phyloP scores from a whole-genome alignment of 2,113 vertebrate genomes.

The Apeltes quadracus region DNA sequence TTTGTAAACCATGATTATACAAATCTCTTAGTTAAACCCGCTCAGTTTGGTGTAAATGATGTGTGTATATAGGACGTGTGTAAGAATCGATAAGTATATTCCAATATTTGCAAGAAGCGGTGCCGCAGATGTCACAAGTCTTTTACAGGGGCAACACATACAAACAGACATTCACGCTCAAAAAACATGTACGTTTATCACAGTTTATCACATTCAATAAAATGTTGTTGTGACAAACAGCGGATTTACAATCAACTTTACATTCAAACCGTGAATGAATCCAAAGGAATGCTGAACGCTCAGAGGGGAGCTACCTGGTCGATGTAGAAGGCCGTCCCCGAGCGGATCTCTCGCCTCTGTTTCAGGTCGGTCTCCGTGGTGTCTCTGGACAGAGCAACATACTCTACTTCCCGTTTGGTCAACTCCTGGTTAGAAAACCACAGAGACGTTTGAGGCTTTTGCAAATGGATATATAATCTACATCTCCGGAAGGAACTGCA shows the following conservation, averaged over 20 bases:
- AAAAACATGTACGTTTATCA: not conserved
- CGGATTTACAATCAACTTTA: not conserved
- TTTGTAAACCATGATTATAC: not conserved
- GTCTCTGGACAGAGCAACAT: conserved; percentile 92
- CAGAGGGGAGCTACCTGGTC: conserved; percentile 84
- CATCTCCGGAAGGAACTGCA: not conserved
- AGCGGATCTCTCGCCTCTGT: conserved; percentile 93
- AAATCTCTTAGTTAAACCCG: not conserved
- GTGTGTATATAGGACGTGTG: too few species aligned
- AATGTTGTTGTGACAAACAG: not conserved
- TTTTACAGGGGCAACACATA: not conserved
- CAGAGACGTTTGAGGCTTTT: not conserved
- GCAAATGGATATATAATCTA: not conserved
- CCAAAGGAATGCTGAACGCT: not conserved
- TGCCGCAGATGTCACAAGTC: not conserved
- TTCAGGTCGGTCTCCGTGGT: conserved; percentile 97
- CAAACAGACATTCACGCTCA: not conserved
- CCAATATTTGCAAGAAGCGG: not conserved
- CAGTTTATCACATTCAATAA: not conserved
- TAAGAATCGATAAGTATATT: not conserved
- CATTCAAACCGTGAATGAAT: not conserved
- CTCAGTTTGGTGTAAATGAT: not conserved
- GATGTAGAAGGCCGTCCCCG: conserved; percentile 92
- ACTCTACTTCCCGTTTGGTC: conserved; percentile 93
- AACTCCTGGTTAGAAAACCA: conserved; percentile 84